Evolutionary conservation across 2,797 vertebrate genomes (phyloP).

Genomic region (Neomorphus geoffroyi): DNA sequence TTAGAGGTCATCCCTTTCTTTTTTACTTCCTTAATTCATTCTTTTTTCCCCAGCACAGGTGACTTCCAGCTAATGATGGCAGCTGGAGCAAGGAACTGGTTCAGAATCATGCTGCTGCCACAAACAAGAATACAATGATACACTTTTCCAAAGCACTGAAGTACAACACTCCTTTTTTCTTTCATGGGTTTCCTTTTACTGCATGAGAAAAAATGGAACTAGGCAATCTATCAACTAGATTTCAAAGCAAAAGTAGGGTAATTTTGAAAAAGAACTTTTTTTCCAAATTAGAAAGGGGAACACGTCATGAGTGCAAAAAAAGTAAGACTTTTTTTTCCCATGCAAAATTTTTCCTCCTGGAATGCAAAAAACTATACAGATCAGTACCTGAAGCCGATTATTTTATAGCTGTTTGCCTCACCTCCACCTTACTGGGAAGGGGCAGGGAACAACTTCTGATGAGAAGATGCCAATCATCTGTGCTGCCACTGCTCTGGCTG

Average conservation of each 20-base stretch:
- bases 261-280: not conserved
- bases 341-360: not conserved
- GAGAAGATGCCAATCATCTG: not conserved
- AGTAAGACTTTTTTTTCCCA: not conserved
- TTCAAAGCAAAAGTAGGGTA: not conserved
- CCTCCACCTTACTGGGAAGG: not conserved
- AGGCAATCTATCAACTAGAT: not conserved
- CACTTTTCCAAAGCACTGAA: not conserved
- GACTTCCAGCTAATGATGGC: not conserved
- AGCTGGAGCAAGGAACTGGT: not conserved
- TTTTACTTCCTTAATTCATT: not conserved
- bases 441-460: not conserved
- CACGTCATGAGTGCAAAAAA: not conserved
- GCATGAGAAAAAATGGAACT: not conserved
- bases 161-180: not conserved
- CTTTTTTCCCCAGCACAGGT: not conserved
- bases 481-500: not conserved
- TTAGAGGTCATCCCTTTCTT: not conserved
- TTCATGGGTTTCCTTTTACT: not conserved
- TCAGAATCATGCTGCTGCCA: accelerated
- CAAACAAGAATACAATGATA: not conserved
- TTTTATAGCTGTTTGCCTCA: not conserved
- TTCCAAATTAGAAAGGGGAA: not conserved
- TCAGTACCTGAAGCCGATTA: not conserved
- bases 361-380: not conserved